Conservation (phyloP, 1,140 invertebrate genomes). For the Steinernema feltiae region DNA sequence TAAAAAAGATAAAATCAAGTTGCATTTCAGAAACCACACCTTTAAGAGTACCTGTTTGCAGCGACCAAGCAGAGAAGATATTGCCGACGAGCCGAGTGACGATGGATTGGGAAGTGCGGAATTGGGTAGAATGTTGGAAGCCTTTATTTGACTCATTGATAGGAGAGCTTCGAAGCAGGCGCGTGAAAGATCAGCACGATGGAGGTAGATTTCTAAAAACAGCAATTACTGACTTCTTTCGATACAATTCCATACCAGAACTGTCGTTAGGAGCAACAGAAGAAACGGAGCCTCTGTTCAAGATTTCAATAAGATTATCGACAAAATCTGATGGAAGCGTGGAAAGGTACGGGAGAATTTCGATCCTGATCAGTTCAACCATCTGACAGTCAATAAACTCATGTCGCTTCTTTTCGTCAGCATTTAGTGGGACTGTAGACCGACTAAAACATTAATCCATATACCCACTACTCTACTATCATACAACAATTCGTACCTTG, state of each 20-base stretch:
- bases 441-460: conserved; percentile 9
- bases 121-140: conserved; percentile 18
- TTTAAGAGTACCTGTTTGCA: conserved; percentile 43
- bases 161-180: conserved; percentile 57
- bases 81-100: conserved; percentile 45
- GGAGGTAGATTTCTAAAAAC: conserved; percentile 56
- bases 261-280: conserved; percentile 53
- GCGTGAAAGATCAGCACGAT: conserved; percentile 51
- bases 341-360: conserved; percentile 75
- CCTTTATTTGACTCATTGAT: conserved; percentile 41
- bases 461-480: not conserved
- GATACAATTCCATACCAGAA: conserved; percentile 40
- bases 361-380: conserved; percentile 75
- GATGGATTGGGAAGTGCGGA: conserved; percentile 2
- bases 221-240: conserved; percentile 11
- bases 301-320: conserved; percentile 75
- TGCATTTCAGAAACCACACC: not conserved
- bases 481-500: conserved; percentile 63
- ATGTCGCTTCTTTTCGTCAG: conserved; percentile 51
- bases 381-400: conserved; percentile 64
- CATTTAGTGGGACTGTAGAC: conserved; percentile 37
- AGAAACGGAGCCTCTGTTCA: conserved; percentile 84
- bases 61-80: conserved; percentile 39
- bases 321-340: conserved; percentile 78
- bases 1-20: conserved; percentile 10